phyloP scores from a whole-genome alignment of 2,797 vertebrate genomes.

The Hydrophis major region DNA sequence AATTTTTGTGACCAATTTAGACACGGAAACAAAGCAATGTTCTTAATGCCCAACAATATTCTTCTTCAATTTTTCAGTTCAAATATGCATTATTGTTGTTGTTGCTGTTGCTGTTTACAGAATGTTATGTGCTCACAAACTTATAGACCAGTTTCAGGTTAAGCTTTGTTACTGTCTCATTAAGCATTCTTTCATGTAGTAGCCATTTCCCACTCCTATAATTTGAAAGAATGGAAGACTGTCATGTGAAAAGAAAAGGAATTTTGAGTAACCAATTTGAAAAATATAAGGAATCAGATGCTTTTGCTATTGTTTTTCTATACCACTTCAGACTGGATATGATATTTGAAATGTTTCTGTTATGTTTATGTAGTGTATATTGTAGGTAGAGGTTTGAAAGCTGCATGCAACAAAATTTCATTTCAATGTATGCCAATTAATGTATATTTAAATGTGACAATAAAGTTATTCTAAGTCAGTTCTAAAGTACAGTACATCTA shows the following conservation, averaged over 20 bases:
- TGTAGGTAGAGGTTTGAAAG: background rate
- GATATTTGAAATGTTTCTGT: background rate
- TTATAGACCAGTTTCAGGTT: constrained; percentile 33
- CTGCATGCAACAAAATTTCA: too few species aligned
- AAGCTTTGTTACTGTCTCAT: constrained; percentile 23
- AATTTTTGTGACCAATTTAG: constrained; percentile 74
- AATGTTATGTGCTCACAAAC: constrained; percentile 52
- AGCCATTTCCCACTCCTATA: background rate
- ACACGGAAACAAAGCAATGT: constrained; percentile 62
- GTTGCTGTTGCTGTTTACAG: constrained; percentile 43
- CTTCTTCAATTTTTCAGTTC: constrained; percentile 48
- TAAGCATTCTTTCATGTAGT: constrained; percentile 17
- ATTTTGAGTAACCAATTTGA: background rate
- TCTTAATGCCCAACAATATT: constrained; percentile 59
- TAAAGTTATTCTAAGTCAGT: background rate
- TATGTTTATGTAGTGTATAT: background rate
- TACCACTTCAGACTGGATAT: background rate
- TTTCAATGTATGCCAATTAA: background rate
- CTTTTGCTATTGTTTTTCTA: background rate
- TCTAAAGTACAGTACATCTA: background rate
- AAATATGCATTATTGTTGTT: constrained; percentile 43
- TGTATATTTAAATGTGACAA: too few species aligned
- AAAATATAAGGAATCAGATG: background rate
- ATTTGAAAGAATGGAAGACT: background rate
- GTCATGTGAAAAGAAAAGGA: background rate